phyloP scores from a whole-genome alignment of 2,797 vertebrate genomes.

The Smutsia temminckii region DNA sequence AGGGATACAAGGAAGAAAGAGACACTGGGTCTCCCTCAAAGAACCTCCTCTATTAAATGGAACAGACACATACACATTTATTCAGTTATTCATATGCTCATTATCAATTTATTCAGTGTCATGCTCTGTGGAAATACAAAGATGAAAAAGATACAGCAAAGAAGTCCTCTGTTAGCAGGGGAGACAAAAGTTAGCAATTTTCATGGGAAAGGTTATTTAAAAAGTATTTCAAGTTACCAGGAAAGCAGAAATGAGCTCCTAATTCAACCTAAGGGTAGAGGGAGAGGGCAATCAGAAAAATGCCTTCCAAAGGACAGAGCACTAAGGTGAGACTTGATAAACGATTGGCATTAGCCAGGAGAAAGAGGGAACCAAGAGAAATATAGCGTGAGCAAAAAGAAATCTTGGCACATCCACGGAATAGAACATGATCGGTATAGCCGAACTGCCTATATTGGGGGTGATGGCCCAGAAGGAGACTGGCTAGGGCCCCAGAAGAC shows the following conservation, averaged over 20 bases:
- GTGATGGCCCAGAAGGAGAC: neutral
- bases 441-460: neutral
- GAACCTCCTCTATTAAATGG: neutral
- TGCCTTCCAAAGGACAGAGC: neutral
- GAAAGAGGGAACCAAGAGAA: neutral
- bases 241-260: neutral
- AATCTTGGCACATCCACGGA: neutral
- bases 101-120: neutral
- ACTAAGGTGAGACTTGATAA: neutral
- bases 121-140: neutral
- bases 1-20: neutral
- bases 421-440: neutral
- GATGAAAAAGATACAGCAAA: neutral
- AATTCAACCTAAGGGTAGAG: neutral
- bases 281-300: neutral
- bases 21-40: neutral
- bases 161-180: neutral
- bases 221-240: neutral
- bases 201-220: neutral
- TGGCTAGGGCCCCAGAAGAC: neutral
- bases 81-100: neutral
- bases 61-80: neutral
- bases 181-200: neutral
- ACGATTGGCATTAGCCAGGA: neutral
- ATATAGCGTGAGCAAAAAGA: neutral